Percentiles rank a stretch among this genome's conserved stretches.
Conservation (phyloP, 2,888 invertebrate genomes). For the Formica aserva region DNA sequence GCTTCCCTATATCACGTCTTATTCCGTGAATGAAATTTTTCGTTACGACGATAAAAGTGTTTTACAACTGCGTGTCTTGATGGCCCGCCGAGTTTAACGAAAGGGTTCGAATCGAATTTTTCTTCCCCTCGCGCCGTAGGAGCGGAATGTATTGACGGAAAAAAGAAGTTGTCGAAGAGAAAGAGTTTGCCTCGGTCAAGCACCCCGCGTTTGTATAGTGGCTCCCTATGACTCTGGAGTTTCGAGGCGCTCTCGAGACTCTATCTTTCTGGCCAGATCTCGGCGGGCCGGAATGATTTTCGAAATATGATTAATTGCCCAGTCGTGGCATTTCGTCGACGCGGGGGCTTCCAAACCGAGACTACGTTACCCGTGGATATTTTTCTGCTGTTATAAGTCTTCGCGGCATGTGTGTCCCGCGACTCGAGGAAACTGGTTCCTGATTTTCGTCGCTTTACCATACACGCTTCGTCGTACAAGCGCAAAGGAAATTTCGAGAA, state of each 20-base stretch:
- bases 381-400: slow-evolving; percentile 67
- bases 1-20: background rate
- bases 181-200: slow-evolving; percentile 73
- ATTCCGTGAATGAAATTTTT: background rate
- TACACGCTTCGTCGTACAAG: background rate
- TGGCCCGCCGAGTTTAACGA: slow-evolving; percentile 27
- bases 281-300: slow-evolving; percentile 84
- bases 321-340: slow-evolving; percentile 79
- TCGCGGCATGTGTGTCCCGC: slow-evolving; percentile 15
- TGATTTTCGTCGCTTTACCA: slow-evolving; percentile 11
- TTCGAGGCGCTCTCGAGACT: slow-evolving; percentile 76
- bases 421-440: slow-evolving; percentile 44
- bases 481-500: background rate
- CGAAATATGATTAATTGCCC: slow-evolving; percentile 86
- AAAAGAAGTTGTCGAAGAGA: slow-evolving; percentile 70
- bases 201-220: slow-evolving; percentile 74
- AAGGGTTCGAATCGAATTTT: slow-evolving; percentile 49
- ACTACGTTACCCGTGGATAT: slow-evolving; percentile 46
- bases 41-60: slow-evolving; percentile 25
- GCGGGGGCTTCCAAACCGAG: slow-evolving; percentile 62
- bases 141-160: slow-evolving; percentile 62
- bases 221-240: slow-evolving; percentile 82
- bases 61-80: slow-evolving; percentile 55
- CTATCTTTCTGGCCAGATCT: slow-evolving; percentile 84
- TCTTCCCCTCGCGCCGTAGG: slow-evolving; percentile 40